phyloP scores from a whole-genome alignment of 2,888 invertebrate species.

The Drosophila acutilabella region DNA sequence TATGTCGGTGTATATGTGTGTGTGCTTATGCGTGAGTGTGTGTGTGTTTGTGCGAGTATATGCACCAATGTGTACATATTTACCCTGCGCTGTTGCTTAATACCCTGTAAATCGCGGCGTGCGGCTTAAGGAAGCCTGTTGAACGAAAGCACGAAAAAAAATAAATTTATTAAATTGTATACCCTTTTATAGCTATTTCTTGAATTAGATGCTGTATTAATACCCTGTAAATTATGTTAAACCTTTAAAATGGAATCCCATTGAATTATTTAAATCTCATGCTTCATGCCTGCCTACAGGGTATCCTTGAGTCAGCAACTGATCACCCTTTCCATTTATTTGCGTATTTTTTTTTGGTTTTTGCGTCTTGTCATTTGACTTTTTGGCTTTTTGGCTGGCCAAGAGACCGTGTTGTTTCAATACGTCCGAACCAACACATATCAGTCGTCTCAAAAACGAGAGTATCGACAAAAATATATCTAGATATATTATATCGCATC shows the following conservation, averaged over 20 bases:
- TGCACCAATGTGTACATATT: slow-evolving; percentile 47
- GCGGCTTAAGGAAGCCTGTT: too few relatives aligned
- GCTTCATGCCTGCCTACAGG: background rate
- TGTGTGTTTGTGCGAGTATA: slow-evolving; percentile 19
- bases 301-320: background rate
- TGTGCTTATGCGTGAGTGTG: background rate
- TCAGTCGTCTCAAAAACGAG: slow-evolving; percentile 29
- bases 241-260: too few relatives aligned
- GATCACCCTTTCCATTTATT: background rate
- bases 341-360: slow-evolving; percentile 19
- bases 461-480: background rate
- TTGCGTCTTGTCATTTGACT: slow-evolving; percentile 75
- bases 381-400: slow-evolving; percentile 64
- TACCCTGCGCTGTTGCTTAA: slow-evolving; percentile 28
- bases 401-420: slow-evolving; percentile 43
- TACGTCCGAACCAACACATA: slow-evolving; percentile 42
- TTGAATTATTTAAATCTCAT: too few relatives aligned
- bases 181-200: too few relatives aligned
- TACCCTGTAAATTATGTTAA: too few relatives aligned
- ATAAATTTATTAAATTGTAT: too few relatives aligned
- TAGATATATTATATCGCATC: background rate
- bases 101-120: slow-evolving; percentile 6
- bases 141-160: too few relatives aligned
- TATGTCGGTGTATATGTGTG: slow-evolving; percentile 12
- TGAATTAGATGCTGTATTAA: too few relatives aligned